Base-by-base conservation (phyloP, 2,888 invertebrate genomes). In the Pachycephus smyrnensis region DNA sequence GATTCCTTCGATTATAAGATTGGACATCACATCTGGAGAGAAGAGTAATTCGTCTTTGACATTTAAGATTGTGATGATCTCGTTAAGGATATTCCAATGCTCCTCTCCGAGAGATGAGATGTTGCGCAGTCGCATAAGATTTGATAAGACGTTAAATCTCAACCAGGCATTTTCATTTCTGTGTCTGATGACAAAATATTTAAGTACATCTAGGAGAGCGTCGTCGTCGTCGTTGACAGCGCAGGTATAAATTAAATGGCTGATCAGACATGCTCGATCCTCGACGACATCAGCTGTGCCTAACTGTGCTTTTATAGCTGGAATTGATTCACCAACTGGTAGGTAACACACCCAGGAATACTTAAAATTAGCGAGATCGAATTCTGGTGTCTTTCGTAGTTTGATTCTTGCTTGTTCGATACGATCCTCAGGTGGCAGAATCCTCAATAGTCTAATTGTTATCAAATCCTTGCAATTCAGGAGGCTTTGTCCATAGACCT, bases 211-310 rank as follows among this genome's bases (percentile, higher is more conserved):
- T 0, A 87, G 75, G 3, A 92, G 80, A 15, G 86, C 84, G 0
- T 84, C 75, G 0, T 86, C 71, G 75, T 90, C 89, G 12, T 88
- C 75, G 73, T 92, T 91, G 12, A 91, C 80, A 33, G 83, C 86
- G 69, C 91, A 92, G 15, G 83, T 84, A 33, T 80, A 84, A 3
- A 92, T 82, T 85, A 92, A 84, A 11, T 84, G 82, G 0, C 77
- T 33, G 0, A 90, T 75, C 2, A 90, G 71, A 0, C 31, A 12
- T 1, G 79, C 31, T 33, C 91, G 84, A 0, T 75, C 73, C 1
- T 80, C 68, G 4, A 76, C 33, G 3, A 80, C 73, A 1, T 86
- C 80, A 4, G 81, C 75, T 35, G 77, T 85, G 0, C 73, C 4
- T 11, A 91, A 88, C 37, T 88, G 80, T 0, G 71, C 12, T 68